Evolutionary conservation across 2,888 invertebrate species (phyloP).

Genomic region (Ophraella communa): DNA sequence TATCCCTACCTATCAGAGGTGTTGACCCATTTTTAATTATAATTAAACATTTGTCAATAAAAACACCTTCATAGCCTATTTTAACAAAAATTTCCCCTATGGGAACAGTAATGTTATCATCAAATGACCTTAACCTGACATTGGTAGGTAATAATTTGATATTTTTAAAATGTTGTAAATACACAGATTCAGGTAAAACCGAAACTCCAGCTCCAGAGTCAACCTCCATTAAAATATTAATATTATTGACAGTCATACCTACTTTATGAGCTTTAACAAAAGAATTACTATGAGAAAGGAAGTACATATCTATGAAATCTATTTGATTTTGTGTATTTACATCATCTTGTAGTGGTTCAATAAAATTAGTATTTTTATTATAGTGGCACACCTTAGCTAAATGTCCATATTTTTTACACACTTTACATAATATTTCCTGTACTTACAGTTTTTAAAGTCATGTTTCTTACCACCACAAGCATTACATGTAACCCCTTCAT

Average conservation of each 20-base stretch:
- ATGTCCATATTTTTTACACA: not conserved
- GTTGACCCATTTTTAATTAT: constrained; percentile 18
- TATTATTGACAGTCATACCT: not conserved
- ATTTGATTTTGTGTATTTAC: not conserved
- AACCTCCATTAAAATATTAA: not conserved
- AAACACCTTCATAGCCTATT: constrained; percentile 1
- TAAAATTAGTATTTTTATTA: not conserved
- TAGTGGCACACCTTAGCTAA: not conserved
- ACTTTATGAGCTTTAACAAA: constrained; percentile 15
- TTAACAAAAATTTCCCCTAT: constrained; percentile 13
- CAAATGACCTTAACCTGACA: not conserved
- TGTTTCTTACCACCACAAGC: not conserved
- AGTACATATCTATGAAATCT: constrained; percentile 19
- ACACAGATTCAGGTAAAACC: not conserved
- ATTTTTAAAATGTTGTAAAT: not conserved
- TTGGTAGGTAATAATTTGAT: not conserved
- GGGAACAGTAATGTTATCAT: not conserved
- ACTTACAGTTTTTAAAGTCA: not conserved
- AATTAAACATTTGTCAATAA: constrained; percentile 9
- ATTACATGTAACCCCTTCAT: not conserved
- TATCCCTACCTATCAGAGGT: constrained; percentile 13
- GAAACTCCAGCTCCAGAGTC: not conserved
- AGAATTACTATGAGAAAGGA: constrained; percentile 3
- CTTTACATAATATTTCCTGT: not conserved
- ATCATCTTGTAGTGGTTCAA: too few species aligned